phyloP scores from a whole-genome alignment of 2,888 invertebrate species.

The Leucophenga maculata region DNA sequence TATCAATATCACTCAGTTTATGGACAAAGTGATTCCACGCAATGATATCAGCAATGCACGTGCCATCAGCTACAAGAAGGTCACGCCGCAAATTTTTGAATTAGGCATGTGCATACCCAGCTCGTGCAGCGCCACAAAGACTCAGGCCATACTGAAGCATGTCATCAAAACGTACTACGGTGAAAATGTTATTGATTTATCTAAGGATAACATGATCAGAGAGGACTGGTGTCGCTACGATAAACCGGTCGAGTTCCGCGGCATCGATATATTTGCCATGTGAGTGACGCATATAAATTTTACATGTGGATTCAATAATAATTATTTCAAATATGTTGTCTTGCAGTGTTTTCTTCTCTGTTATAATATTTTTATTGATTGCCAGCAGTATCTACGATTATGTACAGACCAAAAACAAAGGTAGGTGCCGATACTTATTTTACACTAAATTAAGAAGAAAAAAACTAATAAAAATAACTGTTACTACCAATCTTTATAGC shows the following conservation, averaged over 20 bases:
- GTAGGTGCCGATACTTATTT: constrained; percentile 49
- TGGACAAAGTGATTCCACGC: constrained; percentile 51
- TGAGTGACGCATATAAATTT: constrained; percentile 48
- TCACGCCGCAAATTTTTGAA: constrained; percentile 59
- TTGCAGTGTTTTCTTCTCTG: constrained; percentile 61
- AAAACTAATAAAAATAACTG: not conserved
- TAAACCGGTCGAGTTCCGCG: constrained; percentile 58
- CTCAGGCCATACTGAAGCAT: constrained; percentile 55
- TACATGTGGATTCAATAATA: not conserved
- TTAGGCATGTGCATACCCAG: constrained; percentile 70
- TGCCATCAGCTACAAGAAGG: constrained; percentile 60
- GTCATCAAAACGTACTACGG: constrained; percentile 48
- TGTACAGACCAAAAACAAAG: constrained; percentile 58
- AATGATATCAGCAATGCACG: constrained; percentile 39
- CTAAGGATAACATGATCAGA: constrained; percentile 40
- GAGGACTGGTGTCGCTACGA: constrained; percentile 61
- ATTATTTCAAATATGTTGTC: not conserved
- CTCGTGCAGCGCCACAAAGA: constrained; percentile 58
- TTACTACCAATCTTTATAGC: constrained; percentile 41
- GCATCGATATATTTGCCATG: constrained; percentile 69
- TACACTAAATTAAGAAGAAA: not conserved
- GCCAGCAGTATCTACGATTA: constrained; percentile 67
- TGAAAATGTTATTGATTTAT: constrained; percentile 36
- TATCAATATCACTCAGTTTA: constrained; percentile 60
- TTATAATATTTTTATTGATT: constrained; percentile 61